Conservation (phyloP, 2,113 vertebrate genomes). For the Thermophis baileyi region DNA sequence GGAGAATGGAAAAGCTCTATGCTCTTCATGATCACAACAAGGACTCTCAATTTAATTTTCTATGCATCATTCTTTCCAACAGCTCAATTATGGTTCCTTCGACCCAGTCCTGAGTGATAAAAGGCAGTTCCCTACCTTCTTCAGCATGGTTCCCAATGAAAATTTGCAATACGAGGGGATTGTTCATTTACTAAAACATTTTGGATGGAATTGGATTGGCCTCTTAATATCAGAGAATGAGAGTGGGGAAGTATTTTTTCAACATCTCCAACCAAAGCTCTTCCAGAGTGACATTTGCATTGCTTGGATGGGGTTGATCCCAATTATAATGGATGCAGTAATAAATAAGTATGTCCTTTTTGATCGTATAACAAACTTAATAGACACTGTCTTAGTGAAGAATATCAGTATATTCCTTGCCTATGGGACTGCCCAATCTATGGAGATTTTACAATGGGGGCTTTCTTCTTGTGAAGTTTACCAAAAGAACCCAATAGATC, state of each 20-base stretch:
- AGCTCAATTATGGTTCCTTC: not conserved
- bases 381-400: too few species aligned
- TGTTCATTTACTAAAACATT: not conserved
- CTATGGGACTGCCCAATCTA: too few species aligned
- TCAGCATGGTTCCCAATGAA: not conserved
- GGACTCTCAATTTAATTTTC: not conserved
- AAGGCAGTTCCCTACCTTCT: not conserved
- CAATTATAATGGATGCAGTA: too few species aligned
- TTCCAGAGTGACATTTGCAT: not conserved
- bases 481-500: too few species aligned
- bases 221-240: not conserved
- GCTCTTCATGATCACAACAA: not conserved
- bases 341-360: too few species aligned
- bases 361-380: too few species aligned
- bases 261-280: not conserved
- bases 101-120: not conserved
- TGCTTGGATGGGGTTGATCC: too few species aligned
- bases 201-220: not conserved
- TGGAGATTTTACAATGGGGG: too few species aligned
- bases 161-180: not conserved
- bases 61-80: too few species aligned
- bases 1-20: not conserved
- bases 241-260: not conserved
- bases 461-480: not conserved
- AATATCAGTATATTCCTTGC: too few species aligned